Evolutionary conservation across 2,888 invertebrate genomes (phyloP).

Genomic region (Diplazon laetatorius): DNA sequence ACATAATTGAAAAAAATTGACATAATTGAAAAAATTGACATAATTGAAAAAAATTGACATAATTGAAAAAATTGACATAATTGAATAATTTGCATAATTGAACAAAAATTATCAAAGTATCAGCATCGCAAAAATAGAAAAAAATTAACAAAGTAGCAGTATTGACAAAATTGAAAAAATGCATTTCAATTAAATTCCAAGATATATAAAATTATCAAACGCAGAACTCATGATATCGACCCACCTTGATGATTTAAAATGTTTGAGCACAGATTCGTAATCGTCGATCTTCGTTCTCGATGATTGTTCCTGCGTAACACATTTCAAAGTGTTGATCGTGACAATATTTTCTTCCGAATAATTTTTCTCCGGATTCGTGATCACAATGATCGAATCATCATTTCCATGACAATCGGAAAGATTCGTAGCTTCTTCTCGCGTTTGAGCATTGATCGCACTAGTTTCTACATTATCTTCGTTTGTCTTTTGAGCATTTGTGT

Average conservation of each 20-base stretch:
- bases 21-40: no score
- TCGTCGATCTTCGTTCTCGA: slow-evolving; percentile 65
- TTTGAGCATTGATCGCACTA: background rate
- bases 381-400: background rate
- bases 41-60: no score
- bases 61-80: no score
- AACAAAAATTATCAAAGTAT: no score
- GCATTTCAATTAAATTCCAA: no score
- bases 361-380: no score
- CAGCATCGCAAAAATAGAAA: no score
- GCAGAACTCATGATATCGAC: slow-evolving; percentile 64
- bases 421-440: background rate
- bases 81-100: no score
- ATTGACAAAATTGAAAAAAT: no score
- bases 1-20: no score
- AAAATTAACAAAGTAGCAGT: no score
- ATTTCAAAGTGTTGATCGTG: no score
- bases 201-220: background rate
- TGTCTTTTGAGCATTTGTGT: background rate
- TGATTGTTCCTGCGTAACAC: slow-evolving; percentile 35
- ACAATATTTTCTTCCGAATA: background rate
- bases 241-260: slow-evolving; percentile 77
- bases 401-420: background rate
- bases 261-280: slow-evolving; percentile 78
- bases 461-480: background rate